Evolutionary conservation across 2,113 vertebrate species (phyloP).

Genomic region (Lepisosteus oculatus): DNA sequence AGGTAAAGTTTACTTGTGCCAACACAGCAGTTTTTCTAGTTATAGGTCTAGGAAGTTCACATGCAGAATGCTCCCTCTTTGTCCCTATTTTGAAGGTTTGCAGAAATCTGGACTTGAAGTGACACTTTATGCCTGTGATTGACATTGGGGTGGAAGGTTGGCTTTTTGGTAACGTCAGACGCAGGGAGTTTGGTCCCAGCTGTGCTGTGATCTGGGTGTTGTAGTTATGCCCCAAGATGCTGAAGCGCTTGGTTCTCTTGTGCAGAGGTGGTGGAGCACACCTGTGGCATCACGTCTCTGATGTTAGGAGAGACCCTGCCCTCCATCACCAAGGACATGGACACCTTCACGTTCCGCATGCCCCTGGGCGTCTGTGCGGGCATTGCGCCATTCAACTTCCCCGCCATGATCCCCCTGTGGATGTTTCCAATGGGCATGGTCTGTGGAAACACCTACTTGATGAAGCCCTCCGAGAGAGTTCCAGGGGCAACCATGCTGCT

Average conservation of each 20-base stretch:
- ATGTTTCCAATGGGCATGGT: conserved; percentile 97
- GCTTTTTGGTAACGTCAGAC: too few relatives aligned
- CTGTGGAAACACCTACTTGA: conserved; percentile 91
- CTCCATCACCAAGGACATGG: conserved; percentile 96
- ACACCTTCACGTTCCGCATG: conserved; percentile 86
- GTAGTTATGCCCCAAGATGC: neutral
- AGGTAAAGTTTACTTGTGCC: too few relatives aligned
- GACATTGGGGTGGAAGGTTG: too few relatives aligned
- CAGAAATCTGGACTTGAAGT: too few relatives aligned
- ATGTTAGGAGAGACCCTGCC: conserved; percentile 93
- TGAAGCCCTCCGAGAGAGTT: conserved; percentile 94
- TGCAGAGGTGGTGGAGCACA: conserved; percentile 94
- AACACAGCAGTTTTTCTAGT: too few relatives aligned
- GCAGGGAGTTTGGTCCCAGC: neutral
- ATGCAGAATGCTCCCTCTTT: too few relatives aligned
- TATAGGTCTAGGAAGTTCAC: too few relatives aligned
- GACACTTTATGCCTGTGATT: too few relatives aligned
- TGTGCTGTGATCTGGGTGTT: neutral
- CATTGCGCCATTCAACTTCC: conserved; percentile 94
- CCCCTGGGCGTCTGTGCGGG: conserved; percentile 92
- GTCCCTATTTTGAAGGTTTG: too few relatives aligned
- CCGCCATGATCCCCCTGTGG: conserved; percentile 98
- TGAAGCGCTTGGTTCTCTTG: conserved; percentile 25
- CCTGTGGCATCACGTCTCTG: conserved; percentile 92
- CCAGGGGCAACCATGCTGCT: conserved; percentile 90